Conservation (phyloP, 2,797 vertebrate species). For the Carduelis carduelis region DNA sequence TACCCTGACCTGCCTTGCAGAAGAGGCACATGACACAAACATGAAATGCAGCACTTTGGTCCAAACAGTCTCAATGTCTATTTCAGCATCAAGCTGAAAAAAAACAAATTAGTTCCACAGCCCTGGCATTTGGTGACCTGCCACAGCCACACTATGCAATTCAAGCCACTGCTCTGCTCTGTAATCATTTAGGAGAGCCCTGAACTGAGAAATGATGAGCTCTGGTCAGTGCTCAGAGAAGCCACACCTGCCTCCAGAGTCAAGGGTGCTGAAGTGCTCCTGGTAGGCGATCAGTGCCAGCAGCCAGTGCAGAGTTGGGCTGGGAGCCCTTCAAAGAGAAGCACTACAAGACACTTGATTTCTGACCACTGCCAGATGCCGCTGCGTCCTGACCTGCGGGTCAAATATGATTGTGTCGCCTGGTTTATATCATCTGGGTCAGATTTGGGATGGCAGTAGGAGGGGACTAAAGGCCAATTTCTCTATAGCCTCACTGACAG, state of each 20-base stretch:
- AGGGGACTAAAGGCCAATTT: background rate
- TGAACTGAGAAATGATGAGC: background rate
- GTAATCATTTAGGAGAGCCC: background rate
- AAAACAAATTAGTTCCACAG: fast-evolving
- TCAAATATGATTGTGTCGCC: background rate
- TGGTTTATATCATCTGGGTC: background rate
- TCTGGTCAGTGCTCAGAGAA: background rate
- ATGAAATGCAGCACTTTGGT: background rate
- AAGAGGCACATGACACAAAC: background rate
- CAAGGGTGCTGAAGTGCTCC: background rate
- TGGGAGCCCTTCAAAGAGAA: background rate
- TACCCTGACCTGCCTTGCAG: background rate
- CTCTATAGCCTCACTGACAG: background rate
- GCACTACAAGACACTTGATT: background rate
- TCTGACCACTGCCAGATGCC: background rate
- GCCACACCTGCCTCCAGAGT: background rate
- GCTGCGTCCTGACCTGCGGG: background rate
- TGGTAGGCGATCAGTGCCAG: background rate
- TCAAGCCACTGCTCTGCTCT: background rate
- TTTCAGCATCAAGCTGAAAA: background rate
- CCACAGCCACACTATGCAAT: background rate
- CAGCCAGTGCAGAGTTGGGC: background rate
- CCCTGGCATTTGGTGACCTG: background rate
- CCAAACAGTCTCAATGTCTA: background rate
- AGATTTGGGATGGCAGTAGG: background rate